Percentiles rank a stretch among this genome's conserved stretches.
Evolutionary conservation across 2,113 vertebrate species (phyloP).

Genomic region (Stomatorhinus ivindoensis): DNA sequence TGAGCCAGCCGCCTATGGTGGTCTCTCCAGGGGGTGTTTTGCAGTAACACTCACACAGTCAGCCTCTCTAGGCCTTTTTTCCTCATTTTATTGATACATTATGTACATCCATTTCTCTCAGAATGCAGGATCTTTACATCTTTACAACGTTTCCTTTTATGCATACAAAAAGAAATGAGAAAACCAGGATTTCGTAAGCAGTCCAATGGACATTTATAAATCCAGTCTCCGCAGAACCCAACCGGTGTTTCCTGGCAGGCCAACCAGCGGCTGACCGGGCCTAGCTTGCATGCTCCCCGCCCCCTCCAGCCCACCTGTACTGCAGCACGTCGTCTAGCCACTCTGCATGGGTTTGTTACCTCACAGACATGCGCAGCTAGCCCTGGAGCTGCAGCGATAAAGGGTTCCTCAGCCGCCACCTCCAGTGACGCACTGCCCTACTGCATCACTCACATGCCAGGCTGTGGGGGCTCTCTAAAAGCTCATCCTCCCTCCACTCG

Average conservation of each 20-base stretch:
- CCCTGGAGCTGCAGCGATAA: conserved; percentile 16
- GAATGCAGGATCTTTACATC: conserved; percentile 81
- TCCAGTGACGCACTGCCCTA: conserved; percentile 22
- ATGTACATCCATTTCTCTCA: conserved; percentile 86
- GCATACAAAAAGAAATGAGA: conserved; percentile 56
- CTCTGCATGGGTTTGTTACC: conserved; percentile 52
- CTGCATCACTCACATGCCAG: background rate
- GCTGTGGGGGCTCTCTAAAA: conserved; percentile 40
- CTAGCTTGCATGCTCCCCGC: background rate
- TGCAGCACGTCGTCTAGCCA: conserved; percentile 55
- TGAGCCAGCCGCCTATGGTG: background rate
- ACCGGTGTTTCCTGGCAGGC: conserved; percentile 23
- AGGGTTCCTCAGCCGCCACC: conserved; percentile 20
- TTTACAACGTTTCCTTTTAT: conserved; percentile 73
- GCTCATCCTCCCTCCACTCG: conserved; percentile 19
- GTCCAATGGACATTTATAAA: conserved; percentile 29
- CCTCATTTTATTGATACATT: conserved; percentile 74
- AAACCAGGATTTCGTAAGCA: conserved; percentile 48
- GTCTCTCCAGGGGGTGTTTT: background rate
- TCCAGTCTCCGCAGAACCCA: conserved; percentile 54
- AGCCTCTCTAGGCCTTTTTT: conserved; percentile 59
- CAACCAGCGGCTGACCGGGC: background rate
- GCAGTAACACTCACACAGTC: conserved; percentile 21
- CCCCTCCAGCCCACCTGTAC: conserved; percentile 45
- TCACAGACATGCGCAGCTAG: conserved; percentile 38